Evolutionary conservation across 2,797 vertebrate species (phyloP), one percentile per base, ranked within the genome.

Genomic region (Microtus obscurus): DNA sequence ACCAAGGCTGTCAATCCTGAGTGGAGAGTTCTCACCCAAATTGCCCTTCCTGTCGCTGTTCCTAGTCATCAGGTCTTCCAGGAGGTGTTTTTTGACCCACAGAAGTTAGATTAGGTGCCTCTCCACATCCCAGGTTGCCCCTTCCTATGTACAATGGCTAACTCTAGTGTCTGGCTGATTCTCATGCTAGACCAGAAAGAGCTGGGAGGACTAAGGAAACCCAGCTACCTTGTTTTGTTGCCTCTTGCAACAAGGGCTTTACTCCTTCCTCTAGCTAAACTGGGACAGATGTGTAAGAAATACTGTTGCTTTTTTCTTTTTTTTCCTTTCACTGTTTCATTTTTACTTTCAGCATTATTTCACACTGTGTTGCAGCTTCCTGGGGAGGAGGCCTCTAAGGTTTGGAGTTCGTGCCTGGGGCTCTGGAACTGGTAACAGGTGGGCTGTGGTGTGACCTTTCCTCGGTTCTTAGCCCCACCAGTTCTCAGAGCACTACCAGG

Each of bases 121-220:
- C 51, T 77, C 23, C 2, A 40, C 1, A 3, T 25, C 13, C 12
- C 11, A 9, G 13, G 2, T 6, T 63, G 4, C 9, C 37, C 65
- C 14, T 17, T 10, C 3, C 4, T 27, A 6, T 0, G 0, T 9
- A 13, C 12, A n/a, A 3, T 6, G 14, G 11, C 3, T n/a, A 88
- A 80, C 27, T 4, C 74, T 19, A 0, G 29, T 10, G 10, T 48
- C 37, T 37, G 37, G 7, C 63, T 19, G 13, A 21, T 27, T 31
- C 37, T 80, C 45, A n/a, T 25, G 65, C 45, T 25, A 63, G 45
- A 83, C 48, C 10, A 67, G 65, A 76, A 21, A 83, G 34, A 45
- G 45, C n/a, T 53, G 23, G 8, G 4, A 85, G 34, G 40, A 87
- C 83, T 17, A 27, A 81, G 88, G 77, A 65, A 80, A 80, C 9